Evolutionary conservation across 1,140 invertebrate species (phyloP), one percentile per base, ranked within the genome.

Genomic region (Papilio polytes): DNA sequence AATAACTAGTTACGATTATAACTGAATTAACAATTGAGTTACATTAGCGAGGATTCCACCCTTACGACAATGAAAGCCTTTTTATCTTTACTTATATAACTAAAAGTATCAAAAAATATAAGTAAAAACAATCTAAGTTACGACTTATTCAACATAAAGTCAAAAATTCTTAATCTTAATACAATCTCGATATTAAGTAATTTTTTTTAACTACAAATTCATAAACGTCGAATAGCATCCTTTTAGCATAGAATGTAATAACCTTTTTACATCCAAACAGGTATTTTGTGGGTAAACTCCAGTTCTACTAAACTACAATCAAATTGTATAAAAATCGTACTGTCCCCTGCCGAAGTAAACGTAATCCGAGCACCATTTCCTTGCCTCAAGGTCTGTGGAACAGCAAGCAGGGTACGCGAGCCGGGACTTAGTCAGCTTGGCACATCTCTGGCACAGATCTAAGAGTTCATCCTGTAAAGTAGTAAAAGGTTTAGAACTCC

Each of bases 321-420:
- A 87, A 84, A 86, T 87, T 13, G 83, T 81, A 70, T 91, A 90
- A 48, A 91, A 92, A 41, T 93, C 91, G 6, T 90, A 92, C 3
- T 89, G 83, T 6, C 89, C 89, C 74, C 91, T 83, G 0, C 89
- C 91, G 36, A 95, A 95, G 72, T 95, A 95, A 0, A 95, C 92
- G 72, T 92, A 95, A 46, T 95, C 94, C 1, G 89, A 91, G 72
- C 94, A 95, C 92, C 92, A 94, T 63, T 91, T 92, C 31, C 92
- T 84, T 0, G 93, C 93, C 20, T 90, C 82, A 1, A 94, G 80
- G 74, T 94, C 93, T 0, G 87, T 91, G 12, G 92, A 94, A 26
- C 93, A 94, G 81, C 93, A 94, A 0, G 91, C 89, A 1, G 92
- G 89, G 63, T 92, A 92, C 0, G 93, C 93, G 12, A 88, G 78